Base-by-base conservation (phyloP, 2,113 vertebrate species). In the Embiotoca jacksoni region DNA sequence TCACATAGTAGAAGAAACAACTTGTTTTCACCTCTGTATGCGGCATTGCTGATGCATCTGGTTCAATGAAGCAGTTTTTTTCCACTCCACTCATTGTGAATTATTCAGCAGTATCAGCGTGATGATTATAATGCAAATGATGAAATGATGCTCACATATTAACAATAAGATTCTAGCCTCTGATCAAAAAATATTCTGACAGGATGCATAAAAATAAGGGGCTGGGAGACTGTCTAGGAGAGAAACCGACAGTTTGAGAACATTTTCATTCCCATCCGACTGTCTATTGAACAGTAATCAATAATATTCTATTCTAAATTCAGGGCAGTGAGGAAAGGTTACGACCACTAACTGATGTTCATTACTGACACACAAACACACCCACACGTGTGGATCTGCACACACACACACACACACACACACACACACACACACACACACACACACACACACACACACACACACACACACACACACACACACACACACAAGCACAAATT, bases 231-330 rank as follows among this genome's bases (percentile, higher is more conserved):
- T 14, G 54, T 74, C 6, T 3, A 56, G 53, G 41, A 86, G 41
- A 52, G 32, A 72, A 33, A 56, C 30, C 59, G 41, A 59, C n/a
- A 44, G 35, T 61, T 72, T 59, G 4, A 72, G 14, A 81, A 75
- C 14, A 80, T 70, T 79, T 68, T 72, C 71, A 88, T 83, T 84
- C 84, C 66, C 7, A 32, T 81, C 68, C 81, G 75, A 74, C 75
- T 78, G 52, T 73, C 36, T 78, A 82, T 73, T 82, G 75, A 87
- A 64, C 69, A 80, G 52, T 56, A 81, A 90, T 91, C 88, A 86
- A 90, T 91, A 78, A 84, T 58, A 81, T 87, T 78, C 49, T 83
- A 62, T 83, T 86, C 50, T 57, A 86, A 74, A 87, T 89, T 87
- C 88, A 81, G 61, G 80, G 63, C 80, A 72, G 66, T 70, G 62